Conservation (phyloP, 2,797 vertebrate species). For the Hoplostethus mediterraneus region DNA sequence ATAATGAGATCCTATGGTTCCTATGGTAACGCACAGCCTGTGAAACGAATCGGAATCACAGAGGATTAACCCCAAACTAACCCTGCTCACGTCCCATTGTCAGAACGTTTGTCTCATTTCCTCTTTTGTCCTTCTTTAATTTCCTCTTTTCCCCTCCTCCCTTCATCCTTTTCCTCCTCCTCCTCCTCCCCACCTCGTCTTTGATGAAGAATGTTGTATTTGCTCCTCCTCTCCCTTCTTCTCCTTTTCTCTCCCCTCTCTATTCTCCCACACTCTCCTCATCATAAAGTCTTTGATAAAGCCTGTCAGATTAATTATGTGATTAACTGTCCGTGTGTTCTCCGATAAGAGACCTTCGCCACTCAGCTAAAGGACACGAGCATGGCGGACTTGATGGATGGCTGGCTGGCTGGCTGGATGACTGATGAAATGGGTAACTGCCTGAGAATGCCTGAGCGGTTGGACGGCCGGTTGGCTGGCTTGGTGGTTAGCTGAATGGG, state of each 20-base stretch:
- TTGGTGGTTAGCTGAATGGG: not conserved
- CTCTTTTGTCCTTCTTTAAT: conserved; percentile 68
- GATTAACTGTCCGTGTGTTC: conserved; percentile 63
- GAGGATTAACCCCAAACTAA: conserved; percentile 65
- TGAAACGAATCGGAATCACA: conserved; percentile 63
- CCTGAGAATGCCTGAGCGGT: not conserved
- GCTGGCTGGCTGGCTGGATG: conserved; percentile 21
- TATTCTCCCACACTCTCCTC: conserved; percentile 42
- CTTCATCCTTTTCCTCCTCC: conserved; percentile 26
- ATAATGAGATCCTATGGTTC: conserved; percentile 53
- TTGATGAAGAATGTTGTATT: no score
- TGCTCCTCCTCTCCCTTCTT: conserved; percentile 43
- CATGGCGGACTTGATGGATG: conserved; percentile 34
- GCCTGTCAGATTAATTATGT: conserved; percentile 76
- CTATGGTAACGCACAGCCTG: conserved; percentile 46
- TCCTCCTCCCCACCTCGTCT: conserved; percentile 3
- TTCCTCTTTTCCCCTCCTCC: conserved; percentile 53
- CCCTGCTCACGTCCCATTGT: conserved; percentile 60
- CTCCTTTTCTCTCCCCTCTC: conserved; percentile 35
- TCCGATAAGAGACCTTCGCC: conserved; percentile 67
- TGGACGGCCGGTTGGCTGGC: not conserved
- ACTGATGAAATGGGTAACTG: conserved; percentile 14
- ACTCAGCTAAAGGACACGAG: conserved; percentile 48
- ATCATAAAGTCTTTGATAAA: conserved; percentile 69
- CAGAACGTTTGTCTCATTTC: conserved; percentile 56